These are phyloP conservation scores for Dryomyza anilis DNA, from an alignment of 2,888 invertebrate species.

Conservation along the genomic window DNA sequence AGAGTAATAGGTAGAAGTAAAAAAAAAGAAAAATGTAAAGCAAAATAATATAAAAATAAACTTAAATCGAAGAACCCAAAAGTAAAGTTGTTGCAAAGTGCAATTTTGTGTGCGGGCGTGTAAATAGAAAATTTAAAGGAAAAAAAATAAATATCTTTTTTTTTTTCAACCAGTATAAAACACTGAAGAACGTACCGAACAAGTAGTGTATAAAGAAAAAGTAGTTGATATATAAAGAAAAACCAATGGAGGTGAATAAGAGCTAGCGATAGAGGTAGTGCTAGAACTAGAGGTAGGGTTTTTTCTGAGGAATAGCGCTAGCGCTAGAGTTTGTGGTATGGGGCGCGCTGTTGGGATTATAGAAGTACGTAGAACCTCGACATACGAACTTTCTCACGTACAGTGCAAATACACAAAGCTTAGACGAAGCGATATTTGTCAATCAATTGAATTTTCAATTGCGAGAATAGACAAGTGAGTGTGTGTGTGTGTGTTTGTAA, in stretches of 20 bases:
- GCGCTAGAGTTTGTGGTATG: too few relatives aligned
- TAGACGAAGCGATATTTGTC: constrained; percentile 31
- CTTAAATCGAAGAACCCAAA: constrained; percentile 17
- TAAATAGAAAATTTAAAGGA: constrained; percentile 24
- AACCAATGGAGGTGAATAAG: background rate
- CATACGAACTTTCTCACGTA: constrained; percentile 21
- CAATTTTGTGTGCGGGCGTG: constrained; percentile 26
- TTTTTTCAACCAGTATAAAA: background rate
- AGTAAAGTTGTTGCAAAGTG: constrained; percentile 30
- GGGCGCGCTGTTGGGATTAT: background rate
- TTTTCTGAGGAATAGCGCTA: background rate
- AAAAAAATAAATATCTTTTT: too few relatives aligned
- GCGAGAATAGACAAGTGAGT: constrained; percentile 21
- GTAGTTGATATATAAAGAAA: background rate
- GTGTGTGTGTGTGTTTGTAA: background rate
- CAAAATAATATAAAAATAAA: background rate
- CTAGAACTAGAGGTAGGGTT: background rate
- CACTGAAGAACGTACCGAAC: background rate
- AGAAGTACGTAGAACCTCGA: background rate
- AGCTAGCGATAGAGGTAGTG: background rate
- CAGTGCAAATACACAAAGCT: constrained; percentile 15
- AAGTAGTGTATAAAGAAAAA: background rate
- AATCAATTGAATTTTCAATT: constrained; percentile 38
- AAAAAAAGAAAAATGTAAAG: background rate
- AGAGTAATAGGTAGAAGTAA: background rate